A percentile compares a stretch with the other conserved stretches of the same genome.
These are phyloP conservation scores for Phalacrocorax carbo DNA, from an alignment of 2,113 vertebrate species.

Conservation along the genomic window DNA sequence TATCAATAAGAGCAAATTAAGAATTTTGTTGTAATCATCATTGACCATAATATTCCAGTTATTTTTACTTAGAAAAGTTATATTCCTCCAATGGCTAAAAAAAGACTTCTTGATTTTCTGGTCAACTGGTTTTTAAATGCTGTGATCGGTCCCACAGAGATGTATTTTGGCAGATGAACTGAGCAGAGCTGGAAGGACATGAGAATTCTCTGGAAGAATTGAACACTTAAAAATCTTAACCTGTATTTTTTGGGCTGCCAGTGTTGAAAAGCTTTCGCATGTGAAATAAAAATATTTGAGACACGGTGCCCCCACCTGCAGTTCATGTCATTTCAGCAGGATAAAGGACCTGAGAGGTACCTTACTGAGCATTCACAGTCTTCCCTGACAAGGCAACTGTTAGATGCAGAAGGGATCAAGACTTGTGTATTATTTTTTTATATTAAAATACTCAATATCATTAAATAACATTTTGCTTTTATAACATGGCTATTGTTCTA, in stretches of 20 bases:
- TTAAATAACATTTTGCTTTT: background rate
- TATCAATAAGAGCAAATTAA: background rate
- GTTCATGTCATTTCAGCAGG: background rate
- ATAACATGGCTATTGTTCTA: background rate
- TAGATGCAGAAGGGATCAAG: background rate
- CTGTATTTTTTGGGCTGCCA: background rate
- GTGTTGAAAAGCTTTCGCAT: background rate
- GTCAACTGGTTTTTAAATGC: background rate
- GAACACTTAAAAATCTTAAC: background rate
- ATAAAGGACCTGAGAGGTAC: background rate
- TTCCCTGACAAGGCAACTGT: background rate
- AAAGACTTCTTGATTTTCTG: background rate
- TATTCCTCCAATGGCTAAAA: background rate
- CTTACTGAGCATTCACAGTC: background rate
- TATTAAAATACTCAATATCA: background rate
- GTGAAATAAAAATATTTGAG: background rate
- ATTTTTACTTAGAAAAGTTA: background rate
- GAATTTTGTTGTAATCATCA: background rate
- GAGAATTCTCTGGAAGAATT: background rate
- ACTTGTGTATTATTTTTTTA: background rate
- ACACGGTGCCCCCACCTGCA: background rate
- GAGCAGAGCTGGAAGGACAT: background rate
- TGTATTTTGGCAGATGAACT: constrained; percentile 1
- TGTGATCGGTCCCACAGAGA: background rate
- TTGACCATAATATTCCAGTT: background rate